Conservation (phyloP, 2,888 invertebrate species). For the Schizotus pectinicornis region DNA sequence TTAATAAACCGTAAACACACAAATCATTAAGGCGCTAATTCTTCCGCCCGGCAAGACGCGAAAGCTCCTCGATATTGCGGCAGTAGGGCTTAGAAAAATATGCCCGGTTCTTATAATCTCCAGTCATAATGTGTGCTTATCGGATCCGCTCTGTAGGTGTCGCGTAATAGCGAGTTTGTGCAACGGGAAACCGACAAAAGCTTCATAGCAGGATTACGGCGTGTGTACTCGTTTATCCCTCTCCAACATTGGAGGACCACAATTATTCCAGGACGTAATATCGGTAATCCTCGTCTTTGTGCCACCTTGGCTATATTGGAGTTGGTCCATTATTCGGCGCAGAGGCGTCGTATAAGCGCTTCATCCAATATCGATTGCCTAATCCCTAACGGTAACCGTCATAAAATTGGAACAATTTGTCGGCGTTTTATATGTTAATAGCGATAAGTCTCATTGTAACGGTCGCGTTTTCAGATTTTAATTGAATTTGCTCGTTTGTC, state of each 20-base stretch:
- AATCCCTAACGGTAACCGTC: slow-evolving; percentile 23
- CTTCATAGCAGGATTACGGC: slow-evolving; percentile 23
- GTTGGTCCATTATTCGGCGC: slow-evolving; percentile 15
- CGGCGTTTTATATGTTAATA: slow-evolving; percentile 2
- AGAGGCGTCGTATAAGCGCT: slow-evolving; percentile 11
- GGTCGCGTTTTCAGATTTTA: slow-evolving; percentile 8
- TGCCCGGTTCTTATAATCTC: not conserved
- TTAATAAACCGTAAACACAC: slow-evolving; percentile 27
- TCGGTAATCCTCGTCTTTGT: slow-evolving; percentile 53
- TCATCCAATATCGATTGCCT: slow-evolving; percentile 12
- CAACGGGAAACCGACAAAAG: slow-evolving; percentile 19
- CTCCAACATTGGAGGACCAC: slow-evolving; percentile 51
- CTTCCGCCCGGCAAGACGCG: too few relatives aligned
- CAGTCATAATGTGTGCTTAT: slow-evolving; percentile 15
- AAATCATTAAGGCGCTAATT: slow-evolving; percentile 7
- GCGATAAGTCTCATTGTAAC: slow-evolving; percentile 1
- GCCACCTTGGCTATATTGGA: slow-evolving; percentile 33
- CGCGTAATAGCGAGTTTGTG: slow-evolving; percentile 27
- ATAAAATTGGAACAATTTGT: slow-evolving; percentile 19
- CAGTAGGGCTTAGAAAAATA: too few relatives aligned
- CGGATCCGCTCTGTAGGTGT: slow-evolving; percentile 21
- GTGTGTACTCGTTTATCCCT: slow-evolving; percentile 28
- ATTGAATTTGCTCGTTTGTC: slow-evolving; percentile 11
- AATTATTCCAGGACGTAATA: slow-evolving; percentile 56
- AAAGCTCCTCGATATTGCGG: too few relatives aligned